These are phyloP conservation scores for Zapornia atra DNA, from an alignment of 2,113 vertebrate genomes.

Conservation along the genomic window DNA sequence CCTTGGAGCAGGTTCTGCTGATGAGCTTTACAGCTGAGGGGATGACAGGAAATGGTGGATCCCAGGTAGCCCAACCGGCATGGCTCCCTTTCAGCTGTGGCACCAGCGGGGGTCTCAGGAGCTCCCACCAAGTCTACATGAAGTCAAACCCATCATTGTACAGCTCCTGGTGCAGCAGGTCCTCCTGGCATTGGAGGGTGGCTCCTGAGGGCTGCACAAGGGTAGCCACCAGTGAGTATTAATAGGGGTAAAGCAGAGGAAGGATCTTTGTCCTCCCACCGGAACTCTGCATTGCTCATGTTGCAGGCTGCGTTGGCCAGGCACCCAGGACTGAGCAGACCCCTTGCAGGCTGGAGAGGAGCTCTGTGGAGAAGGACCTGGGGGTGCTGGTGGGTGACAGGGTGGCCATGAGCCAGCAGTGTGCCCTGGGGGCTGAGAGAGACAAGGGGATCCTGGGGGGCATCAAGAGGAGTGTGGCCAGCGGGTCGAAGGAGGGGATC, in stretches of 20 bases:
- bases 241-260: background rate
- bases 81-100: background rate
- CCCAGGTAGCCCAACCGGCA: background rate
- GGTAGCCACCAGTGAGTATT: background rate
- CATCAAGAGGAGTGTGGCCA: no score
- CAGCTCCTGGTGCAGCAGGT: background rate
- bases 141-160: background rate
- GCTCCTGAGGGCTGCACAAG: background rate
- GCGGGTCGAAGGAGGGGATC: no score
- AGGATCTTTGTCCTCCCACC: background rate
- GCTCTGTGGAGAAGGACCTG: no score
- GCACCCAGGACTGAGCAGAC: background rate
- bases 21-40: background rate
- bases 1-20: background rate
- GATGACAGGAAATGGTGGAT: background rate
- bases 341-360: background rate
- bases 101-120: background rate
- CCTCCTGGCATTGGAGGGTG: background rate
- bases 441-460: no score
- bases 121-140: background rate
- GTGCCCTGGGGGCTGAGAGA: no score
- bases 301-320: background rate
- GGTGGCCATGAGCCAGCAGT: no score
- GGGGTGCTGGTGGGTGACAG: no score
- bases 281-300: accelerated